phyloP scores from a whole-genome alignment of 2,797 vertebrate genomes.

The Lateolabrax maculatus region DNA sequence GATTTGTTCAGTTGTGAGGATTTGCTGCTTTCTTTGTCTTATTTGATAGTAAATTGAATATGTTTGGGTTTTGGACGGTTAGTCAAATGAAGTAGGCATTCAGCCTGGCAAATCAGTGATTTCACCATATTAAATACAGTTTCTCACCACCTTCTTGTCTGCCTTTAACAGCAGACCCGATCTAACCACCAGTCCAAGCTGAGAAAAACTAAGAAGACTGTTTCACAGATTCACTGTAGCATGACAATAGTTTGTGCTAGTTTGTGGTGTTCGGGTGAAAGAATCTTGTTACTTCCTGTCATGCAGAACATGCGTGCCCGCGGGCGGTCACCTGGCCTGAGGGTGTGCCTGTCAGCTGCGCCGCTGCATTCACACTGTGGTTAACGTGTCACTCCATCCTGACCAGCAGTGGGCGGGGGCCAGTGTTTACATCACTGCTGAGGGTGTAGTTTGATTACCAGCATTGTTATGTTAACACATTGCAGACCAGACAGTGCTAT shows the following conservation, averaged over 20 bases:
- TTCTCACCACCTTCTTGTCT: background rate
- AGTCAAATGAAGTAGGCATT: background rate
- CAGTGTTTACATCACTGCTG: rapidly evolving
- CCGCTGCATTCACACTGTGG: constrained; percentile 9
- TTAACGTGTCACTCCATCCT: constrained; percentile 25
- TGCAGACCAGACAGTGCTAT: background rate
- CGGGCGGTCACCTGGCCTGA: background rate
- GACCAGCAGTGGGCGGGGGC: background rate
- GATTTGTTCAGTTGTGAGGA: background rate
- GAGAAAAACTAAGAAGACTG: background rate
- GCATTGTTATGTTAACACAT: background rate
- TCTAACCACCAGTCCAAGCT: background rate
- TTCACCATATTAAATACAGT: background rate
- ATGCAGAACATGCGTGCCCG: background rate
- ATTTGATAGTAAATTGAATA: no score
- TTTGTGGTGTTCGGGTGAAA: background rate
- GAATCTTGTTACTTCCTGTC: background rate
- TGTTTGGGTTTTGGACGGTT: background rate
- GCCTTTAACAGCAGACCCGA: background rate
- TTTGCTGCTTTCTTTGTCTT: background rate
- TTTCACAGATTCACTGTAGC: background rate
- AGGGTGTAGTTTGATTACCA: background rate
- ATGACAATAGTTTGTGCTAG: background rate
- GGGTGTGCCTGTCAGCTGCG: background rate
- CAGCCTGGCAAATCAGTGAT: background rate